Evolutionary conservation across 2,113 vertebrate genomes (phyloP).

Genomic region (Eolophus roseicapilla): DNA sequence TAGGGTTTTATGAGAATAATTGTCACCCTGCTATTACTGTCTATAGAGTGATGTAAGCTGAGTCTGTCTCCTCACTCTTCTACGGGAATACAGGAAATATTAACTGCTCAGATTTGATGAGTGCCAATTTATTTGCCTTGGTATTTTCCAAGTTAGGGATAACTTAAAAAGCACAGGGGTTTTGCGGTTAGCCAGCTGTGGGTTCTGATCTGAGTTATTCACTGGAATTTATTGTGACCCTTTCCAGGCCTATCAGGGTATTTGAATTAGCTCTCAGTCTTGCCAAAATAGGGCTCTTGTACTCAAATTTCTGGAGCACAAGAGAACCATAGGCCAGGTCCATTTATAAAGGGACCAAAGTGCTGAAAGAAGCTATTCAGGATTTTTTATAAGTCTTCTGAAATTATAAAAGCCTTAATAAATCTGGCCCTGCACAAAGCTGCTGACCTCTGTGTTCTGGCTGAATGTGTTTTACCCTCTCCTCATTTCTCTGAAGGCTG

Average conservation of each 20-base stretch:
- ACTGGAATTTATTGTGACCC: neutral
- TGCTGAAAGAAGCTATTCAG: constrained; percentile 49
- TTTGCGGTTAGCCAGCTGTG: neutral
- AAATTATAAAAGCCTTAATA: constrained; percentile 14
- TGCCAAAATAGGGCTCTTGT: constrained; percentile 5
- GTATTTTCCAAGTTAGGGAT: neutral
- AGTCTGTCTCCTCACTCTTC: neutral
- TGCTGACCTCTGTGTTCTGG: neutral
- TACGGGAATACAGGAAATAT: neutral
- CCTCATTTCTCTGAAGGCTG: constrained; percentile 74
- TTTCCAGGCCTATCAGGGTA: neutral
- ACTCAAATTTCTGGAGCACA: constrained; percentile 9
- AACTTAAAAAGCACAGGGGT: neutral
- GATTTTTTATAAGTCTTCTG: neutral
- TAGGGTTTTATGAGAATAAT: neutral
- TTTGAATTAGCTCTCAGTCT: neutral
- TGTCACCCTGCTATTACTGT: neutral
- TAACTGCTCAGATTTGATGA: neutral
- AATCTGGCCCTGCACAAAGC: neutral
- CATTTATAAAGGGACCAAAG: neutral
- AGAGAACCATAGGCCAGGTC: neutral
- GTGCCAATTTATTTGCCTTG: neutral
- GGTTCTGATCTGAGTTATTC: neutral
- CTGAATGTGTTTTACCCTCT: neutral
- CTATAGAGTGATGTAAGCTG: neutral